phyloP scores from a whole-genome alignment of 2,113 vertebrate genomes.

The Forbesichthys papilliferus region DNA sequence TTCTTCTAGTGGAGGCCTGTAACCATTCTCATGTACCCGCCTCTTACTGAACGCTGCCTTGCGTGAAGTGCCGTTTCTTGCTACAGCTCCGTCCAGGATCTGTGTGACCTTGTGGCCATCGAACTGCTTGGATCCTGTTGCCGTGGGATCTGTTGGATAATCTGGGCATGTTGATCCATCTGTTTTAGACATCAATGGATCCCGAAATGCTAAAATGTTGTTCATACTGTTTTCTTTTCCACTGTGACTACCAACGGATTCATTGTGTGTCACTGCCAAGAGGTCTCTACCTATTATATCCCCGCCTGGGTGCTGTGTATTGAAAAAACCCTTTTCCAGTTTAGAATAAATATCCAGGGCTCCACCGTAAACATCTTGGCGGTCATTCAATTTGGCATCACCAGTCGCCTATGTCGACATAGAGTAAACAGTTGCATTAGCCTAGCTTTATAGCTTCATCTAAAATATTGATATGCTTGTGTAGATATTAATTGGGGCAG shows the following conservation, averaged over 20 bases:
- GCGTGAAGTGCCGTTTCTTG: constrained; percentile 36
- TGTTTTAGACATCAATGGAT: constrained; percentile 45
- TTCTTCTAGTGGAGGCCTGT: constrained; percentile 39
- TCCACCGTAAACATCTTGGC: constrained; percentile 84
- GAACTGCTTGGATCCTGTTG: neutral
- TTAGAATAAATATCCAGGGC: constrained; percentile 76
- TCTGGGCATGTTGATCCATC: constrained; percentile 24
- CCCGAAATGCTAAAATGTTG: constrained; percentile 45
- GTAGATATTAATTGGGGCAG: neutral
- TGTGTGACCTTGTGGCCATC: neutral
- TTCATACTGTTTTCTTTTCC: constrained; percentile 42
- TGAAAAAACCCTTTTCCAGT: constrained; percentile 57
- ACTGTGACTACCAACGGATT: constrained; percentile 12
- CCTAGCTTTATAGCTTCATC: constrained; percentile 48
- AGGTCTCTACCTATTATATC: constrained; percentile 29
- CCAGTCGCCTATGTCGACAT: constrained; percentile 95
- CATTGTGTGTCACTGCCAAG: constrained; percentile 26
- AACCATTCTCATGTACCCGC: constrained; percentile 69
- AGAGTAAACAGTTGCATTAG: constrained; percentile 93
- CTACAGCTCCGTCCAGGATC: constrained; percentile 3
- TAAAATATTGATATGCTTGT: neutral
- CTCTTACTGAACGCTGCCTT: constrained; percentile 31
- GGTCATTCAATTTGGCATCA: constrained; percentile 96
- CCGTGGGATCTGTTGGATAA: constrained; percentile 17
- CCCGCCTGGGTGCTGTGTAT: constrained; percentile 7